Conservation (phyloP, 2,113 vertebrate species). For the Indri indri region DNA sequence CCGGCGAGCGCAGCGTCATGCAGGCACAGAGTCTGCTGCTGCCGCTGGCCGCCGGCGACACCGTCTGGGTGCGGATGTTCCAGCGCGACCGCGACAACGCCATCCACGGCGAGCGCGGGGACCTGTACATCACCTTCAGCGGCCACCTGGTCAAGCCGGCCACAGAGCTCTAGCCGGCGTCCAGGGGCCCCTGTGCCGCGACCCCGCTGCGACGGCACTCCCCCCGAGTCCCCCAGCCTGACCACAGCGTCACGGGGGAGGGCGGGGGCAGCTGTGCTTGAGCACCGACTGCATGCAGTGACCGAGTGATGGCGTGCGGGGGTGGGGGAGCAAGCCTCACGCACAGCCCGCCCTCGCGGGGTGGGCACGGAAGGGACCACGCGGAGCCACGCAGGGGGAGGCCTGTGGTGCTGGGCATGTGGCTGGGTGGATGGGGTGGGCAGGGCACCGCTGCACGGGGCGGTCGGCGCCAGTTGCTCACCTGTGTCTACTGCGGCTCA, state of each 20-base stretch:
- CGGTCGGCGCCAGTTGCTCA: not conserved
- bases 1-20: slow-evolving; percentile 91
- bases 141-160: slow-evolving; percentile 89
- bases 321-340: not conserved
- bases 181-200: too few species aligned
- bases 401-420: rapidly evolving
- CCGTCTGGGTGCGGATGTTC: slow-evolving; percentile 91
- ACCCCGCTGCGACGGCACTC: too few species aligned
- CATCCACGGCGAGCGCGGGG: slow-evolving; percentile 89
- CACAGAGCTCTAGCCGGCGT: slow-evolving; percentile 67
- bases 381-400: rapidly evolving
- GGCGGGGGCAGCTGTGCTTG: not conserved
- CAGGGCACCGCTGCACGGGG: rapidly evolving
- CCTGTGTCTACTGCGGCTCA: not conserved
- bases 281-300: rapidly evolving
- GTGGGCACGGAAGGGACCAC: not conserved
- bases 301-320: not conserved
- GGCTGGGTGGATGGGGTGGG: not conserved
- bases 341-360: not conserved
- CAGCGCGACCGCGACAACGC: slow-evolving; percentile 90
- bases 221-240: too few species aligned
- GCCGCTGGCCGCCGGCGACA: slow-evolving; percentile 84
- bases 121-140: slow-evolving; percentile 90
- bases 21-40: slow-evolving; percentile 94
- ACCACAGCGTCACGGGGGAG: too few species aligned